Base-by-base conservation (phyloP, 2,797 vertebrate genomes). In the Schizopygopsis malacanthus region DNA sequence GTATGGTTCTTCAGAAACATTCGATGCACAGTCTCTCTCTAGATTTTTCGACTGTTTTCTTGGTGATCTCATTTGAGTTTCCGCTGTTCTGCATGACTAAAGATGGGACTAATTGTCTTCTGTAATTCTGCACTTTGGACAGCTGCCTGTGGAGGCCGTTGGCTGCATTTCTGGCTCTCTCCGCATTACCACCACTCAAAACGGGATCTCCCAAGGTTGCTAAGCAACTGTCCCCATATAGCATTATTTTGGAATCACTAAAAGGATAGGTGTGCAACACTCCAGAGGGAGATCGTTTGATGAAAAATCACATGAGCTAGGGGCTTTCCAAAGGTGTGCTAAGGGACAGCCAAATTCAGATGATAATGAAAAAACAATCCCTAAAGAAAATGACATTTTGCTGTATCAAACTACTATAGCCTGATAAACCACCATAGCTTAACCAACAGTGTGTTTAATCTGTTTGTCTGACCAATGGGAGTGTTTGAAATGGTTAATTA, bases 211-310 rank as follows among this genome's bases (percentile, higher is more conserved):
- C 87, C 81, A 45, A 52, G 65, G 91, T 92, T 90, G 91, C 91
- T 89, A 87, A 89, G 91, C 90, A 91, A 91, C 91, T 85, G 86
- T 86, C 75, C 81, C 79, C 61, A 86, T 85, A 86, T 50, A 81
- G 54, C 15, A 81, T 70, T 86, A 85, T 88, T 88, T 84, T 76
- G 69, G 73, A 85, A 81, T 84, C 77, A 86, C 54, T 89, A 52
- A 88, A 87, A 82, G 84, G 67, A 89, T 77, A 85, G 85, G 83
- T 86, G 39, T 56, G 56, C 63, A 83, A 45, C 82, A 84, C 73
- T 87, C 80, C 75, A 75, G 86, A 88, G 81, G 71, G 81, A 50
- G 20, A 76, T 54, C 72, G 61, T 70, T 73, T 71, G 70, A 87
- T 85, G 88, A 85, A 86, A 85, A 54, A 45, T 45, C 8, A 39